Base-by-base conservation (phyloP, 2,113 vertebrate species). In the Petrocephalus zakoni region DNA sequence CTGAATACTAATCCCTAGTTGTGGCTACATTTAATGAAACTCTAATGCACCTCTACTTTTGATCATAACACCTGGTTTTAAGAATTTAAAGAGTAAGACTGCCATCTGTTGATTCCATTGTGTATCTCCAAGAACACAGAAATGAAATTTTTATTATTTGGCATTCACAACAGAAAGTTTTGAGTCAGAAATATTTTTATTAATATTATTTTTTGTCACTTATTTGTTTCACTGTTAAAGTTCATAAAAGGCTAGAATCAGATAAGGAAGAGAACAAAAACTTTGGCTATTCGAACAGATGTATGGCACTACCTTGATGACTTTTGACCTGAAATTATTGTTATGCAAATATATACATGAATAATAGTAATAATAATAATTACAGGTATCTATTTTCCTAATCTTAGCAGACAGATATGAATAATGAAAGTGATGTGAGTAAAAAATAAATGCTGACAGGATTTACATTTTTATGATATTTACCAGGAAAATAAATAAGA, bases 21-120 rank as follows among this genome's bases (percentile, higher is more conserved):
- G 88, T 53, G 84, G 83, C 49, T 84, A 72, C 46, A 68, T 89
- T 75, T 78, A 75, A 53, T 75, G 88, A 86, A 86, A 86, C 84
- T 46, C 61, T 53, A 72, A 85, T 86, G 84, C 42, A 64, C 17
- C 88, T n/a, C 37, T 64, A 64, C 56, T 75, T 25, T 21, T 37
- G 15, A 51, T 51, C 47, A 9, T 5, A 25, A 10, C 46, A 34
- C 17, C 17, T 58, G 34, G 2, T n/a, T 52, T 13, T 8, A 37
- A 51, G 10, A 42, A 52, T 84, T 51, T n/a, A 15, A 25, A 88
- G 58, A 10, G 89, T n/a, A 89, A 89, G 72, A 87, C 53, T 89
- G 86, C 89, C 89, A 89, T 89, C 89, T 89, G 25, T 85, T 87
- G 89, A 89, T 49, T 61, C 13, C 7, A 47, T 29, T 19, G 29